Evolutionary conservation across 1,140 invertebrate genomes (phyloP), one percentile per base, ranked within the genome.

Genomic region (Zaprionus inermis): DNA sequence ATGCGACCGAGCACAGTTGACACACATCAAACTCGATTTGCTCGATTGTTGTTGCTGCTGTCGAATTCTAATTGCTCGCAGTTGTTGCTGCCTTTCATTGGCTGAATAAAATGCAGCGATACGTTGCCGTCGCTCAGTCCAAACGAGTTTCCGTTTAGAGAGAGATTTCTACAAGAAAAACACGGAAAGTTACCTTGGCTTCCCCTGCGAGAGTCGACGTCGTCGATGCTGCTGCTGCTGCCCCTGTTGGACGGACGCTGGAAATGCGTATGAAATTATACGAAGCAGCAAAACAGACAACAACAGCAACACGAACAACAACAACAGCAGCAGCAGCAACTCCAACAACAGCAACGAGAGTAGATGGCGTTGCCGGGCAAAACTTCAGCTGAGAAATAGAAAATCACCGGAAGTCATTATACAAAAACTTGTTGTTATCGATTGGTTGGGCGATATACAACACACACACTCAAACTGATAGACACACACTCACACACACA

Each of bases 401-500:
- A 88, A 88, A 88, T 88, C 84, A 81, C 84, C 84, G 84, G 84
- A 88, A 88, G 84, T 88, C 84, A 88, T 88, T 88, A 88, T 88
- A 88, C 80, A 81, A 90, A 88, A 88, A 89, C 83, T 88, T 89
- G 84, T 84, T 89, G 84, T 88, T 88, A 88, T 88, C 80, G 84
- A 88, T 88, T 88, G 83, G 80, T 84, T 83, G 81, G 70, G 71
- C 77, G 83, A 89, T 88, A 88, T 80, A 81, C 63, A 72, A 58
- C 28, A 51, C 22, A 86, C 54, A 72, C 54, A 82, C 72, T 55
- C 56, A n/a, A 1, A 24, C 22, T n/a, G n/a, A n/a, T n/a, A n/a
- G n/a, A 24, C 24, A 55, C 16, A 74, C n/a, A 56, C 41, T 59
- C 41, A 58, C 22, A 57, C 2, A 18, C 9, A 78, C 30, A 24